A percentile compares a stretch with the other conserved stretches of the same genome.
phyloP scores from a whole-genome alignment of 2,113 vertebrate genomes.

The Sapajus apella region DNA sequence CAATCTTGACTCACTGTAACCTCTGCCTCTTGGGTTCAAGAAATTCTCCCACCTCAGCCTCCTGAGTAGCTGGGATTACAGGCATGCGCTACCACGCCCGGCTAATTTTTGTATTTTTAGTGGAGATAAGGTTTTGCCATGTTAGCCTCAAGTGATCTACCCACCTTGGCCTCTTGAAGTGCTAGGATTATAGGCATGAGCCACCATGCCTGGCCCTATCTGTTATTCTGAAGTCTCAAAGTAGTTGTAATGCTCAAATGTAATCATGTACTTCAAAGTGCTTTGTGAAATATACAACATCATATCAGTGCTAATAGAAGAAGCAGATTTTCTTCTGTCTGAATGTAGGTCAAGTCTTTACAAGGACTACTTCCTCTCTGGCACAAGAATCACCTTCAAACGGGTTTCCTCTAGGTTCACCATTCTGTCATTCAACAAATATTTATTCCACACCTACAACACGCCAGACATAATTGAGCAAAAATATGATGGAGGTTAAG shows the following conservation, averaged over 20 bases:
- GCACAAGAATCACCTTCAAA: neutral
- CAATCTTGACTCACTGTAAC: no score
- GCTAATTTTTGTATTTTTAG: no score
- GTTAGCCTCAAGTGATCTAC: no score
- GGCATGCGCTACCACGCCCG: accelerated
- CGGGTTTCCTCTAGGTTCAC: neutral
- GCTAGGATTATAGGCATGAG: no score
- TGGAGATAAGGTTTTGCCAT: no score
- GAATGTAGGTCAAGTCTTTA: neutral
- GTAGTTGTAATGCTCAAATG: neutral
- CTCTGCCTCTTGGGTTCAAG: no score
- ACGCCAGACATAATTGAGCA: neutral
- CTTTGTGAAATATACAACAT: neutral
- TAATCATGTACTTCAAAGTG: neutral
- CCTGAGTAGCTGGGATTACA: no score
- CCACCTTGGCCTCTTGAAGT: no score
- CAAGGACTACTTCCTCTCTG: neutral
- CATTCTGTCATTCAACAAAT: neutral
- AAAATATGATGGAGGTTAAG: neutral
- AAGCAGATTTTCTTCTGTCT: neutral
- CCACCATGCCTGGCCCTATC: no score
- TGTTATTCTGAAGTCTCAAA: neutral
- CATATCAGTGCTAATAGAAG: neutral
- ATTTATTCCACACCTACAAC: neutral
- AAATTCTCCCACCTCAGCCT: no score